Evolutionary conservation across 2,797 vertebrate genomes (phyloP), one percentile per base, ranked within the genome.

Genomic region (Orientallactaga sibirica): DNA sequence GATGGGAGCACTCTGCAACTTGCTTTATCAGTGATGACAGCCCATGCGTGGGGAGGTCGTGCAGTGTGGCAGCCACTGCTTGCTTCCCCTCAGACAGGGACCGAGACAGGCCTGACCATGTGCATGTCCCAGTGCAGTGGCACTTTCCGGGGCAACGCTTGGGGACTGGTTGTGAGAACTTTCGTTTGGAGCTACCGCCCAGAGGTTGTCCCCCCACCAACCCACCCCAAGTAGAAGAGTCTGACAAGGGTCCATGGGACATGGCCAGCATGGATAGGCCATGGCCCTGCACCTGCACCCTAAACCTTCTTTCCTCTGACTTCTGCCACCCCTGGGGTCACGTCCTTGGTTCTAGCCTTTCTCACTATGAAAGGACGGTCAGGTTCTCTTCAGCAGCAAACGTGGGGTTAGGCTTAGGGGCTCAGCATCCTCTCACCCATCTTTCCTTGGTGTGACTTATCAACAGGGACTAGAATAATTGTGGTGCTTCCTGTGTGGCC

Each of bases 311-410:
- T 8, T 27, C 62, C 22, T 55, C 71, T 22, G 11, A 20, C 10
- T 33, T 27, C 11, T n/a, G 7, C 67, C 22, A 15, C 9, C 48
- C 52, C 0, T 0, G 2, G 19, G 0, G 58, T 43, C 33, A 1
- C 1, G 1, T 8, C 15, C 55, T 27, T 12, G 1, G 1, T 5
- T 22, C 29, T 61, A 29, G 14, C 0, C 27, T 3, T 24, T 33
- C 11, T 37, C 20, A 27, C 27, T 29, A 75, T 2, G 43, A 67
- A 22, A 70, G 27, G 14, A 55, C 22, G 25, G n/a, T 29, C 58
- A 25, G 14, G 25, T 67, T 71, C 16, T 67, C 64, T 37, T 43
- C 18, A 16, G 52, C 10, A 25, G 48, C 7, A 66, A 43, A 4
- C 22, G 12, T 4, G 64, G 73, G 48, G 61, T 25, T 6, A 41